A percentile compares a stretch with the other conserved stretches of the same genome.
Conservation (phyloP, 2,113 vertebrate genomes). For the Melanerpes aurifrons region DNA sequence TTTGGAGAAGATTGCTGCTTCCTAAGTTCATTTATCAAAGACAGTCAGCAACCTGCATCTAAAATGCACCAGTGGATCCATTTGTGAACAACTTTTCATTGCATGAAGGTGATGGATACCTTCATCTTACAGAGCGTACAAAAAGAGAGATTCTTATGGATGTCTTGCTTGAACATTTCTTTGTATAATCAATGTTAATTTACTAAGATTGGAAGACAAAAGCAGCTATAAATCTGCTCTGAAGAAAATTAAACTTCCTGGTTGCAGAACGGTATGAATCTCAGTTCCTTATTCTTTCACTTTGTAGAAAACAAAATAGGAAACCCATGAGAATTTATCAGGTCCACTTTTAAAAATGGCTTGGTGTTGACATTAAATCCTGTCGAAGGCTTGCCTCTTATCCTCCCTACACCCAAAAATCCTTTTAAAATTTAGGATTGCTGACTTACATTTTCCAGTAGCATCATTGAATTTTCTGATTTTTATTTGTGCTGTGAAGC, state of each 20-base stretch:
- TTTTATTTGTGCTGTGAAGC: background rate
- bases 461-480: background rate
- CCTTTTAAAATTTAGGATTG: background rate
- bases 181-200: background rate
- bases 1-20: background rate
- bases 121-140: background rate
- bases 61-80: background rate
- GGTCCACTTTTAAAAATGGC: background rate
- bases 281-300: background rate
- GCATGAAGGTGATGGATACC: background rate
- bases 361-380: background rate
- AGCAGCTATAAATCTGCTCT: background rate
- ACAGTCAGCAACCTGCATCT: background rate
- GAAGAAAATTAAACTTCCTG: background rate
- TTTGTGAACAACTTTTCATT: background rate
- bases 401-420: background rate
- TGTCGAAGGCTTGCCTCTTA: background rate
- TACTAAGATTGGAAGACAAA: background rate
- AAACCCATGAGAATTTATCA: background rate
- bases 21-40: background rate
- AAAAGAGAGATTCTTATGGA: background rate
- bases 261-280: background rate
- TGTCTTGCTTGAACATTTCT: background rate
- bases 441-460: background rate
- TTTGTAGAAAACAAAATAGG: background rate